A percentile compares a stretch with the other conserved stretches of the same genome.
Evolutionary conservation across 1,140 invertebrate species (phyloP).

Genomic region (Drosophila parabipectinata): DNA sequence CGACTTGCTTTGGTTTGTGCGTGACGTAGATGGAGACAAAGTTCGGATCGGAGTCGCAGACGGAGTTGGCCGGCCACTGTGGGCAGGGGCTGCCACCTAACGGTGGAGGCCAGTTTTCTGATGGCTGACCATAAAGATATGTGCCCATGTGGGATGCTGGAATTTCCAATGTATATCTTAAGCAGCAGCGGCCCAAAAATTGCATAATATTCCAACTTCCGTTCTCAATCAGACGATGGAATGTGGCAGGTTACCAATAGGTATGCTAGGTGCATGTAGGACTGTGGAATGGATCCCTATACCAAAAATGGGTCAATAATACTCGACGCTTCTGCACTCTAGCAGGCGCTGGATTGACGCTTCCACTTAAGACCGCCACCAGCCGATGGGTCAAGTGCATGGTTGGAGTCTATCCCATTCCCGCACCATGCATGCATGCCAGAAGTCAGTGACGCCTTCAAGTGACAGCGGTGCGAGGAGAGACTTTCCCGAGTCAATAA

Average conservation of each 20-base stretch:
- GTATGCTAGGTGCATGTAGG: no score
- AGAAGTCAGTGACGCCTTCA: conserved; percentile 16
- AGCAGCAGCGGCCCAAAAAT: conserved; percentile 41
- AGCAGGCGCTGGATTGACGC: neutral
- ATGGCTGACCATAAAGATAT: neutral
- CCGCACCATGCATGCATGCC: neutral
- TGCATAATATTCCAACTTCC: conserved; percentile 67
- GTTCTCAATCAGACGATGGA: conserved; percentile 67
- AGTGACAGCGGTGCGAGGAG: conserved; percentile 13
- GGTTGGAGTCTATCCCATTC: neutral
- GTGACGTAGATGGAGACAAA: conserved; percentile 39
- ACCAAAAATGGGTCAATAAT: conserved; percentile 16
- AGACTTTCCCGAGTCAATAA: conserved; percentile 28
- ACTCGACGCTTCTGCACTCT: neutral
- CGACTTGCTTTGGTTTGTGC: conserved; percentile 50
- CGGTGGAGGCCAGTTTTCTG: conserved; percentile 53
- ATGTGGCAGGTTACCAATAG: conserved; percentile 2
- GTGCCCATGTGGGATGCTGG: conserved; percentile 54
- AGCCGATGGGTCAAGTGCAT: conserved; percentile 30
- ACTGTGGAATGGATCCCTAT: neutral
- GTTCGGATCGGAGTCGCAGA: conserved; percentile 4
- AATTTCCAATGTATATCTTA: conserved; percentile 5
- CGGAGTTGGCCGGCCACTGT: conserved; percentile 53
- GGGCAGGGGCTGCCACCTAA: conserved; percentile 47
- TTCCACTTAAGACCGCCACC: conserved; percentile 2